Base-by-base conservation (phyloP, 2,113 vertebrate genomes). In the Monopterus albus region DNA sequence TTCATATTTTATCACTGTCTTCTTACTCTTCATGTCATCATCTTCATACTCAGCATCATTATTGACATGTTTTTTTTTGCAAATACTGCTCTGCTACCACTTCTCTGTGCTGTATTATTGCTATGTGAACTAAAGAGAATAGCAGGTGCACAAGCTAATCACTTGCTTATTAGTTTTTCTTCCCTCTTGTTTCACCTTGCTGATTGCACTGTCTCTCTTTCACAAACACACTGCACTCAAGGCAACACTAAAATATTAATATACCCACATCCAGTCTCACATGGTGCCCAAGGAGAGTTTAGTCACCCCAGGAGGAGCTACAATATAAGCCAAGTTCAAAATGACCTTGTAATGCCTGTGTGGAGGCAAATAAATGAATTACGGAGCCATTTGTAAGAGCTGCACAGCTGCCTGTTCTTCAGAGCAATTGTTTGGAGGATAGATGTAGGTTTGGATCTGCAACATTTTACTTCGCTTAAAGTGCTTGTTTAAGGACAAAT, bases 141-240 rank as follows among this genome's bases (percentile, higher is more conserved):
- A 79, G 72, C 78, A 89, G 83, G 70, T 88, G 83, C 72, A 59
- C 49, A 36, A 81, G 74, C 68, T 77, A 79, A 83, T 85, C 67
- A 82, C 59, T 59, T 70, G 21, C 61, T 81, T 82, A 88, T 89
- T 84, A 84, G 77, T 81, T 89, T 85, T 70, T 61, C 76, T 69
- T 69, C 51, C 70, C 49, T 66, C 56, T 74, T 78, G 75, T 57
- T 10, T 77, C 81, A 82, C 47, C 36, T 72, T 10, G 10, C 71
- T 72, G 58, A 83, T 86, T 84, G 56, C 71, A 25, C 51, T 20
- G n/a, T 63, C 21, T 68, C 38, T 36, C 58, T 51, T 42, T 46
- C 72, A 59, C 65, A 75, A 65, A 74, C 42, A 38, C 7, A 7
- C 8, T 25, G 26, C 40, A 31, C 69, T 55, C 57, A 63, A 70